Base-by-base conservation (phyloP, 1,140 invertebrate genomes). In the Listronotus oregonensis region DNA sequence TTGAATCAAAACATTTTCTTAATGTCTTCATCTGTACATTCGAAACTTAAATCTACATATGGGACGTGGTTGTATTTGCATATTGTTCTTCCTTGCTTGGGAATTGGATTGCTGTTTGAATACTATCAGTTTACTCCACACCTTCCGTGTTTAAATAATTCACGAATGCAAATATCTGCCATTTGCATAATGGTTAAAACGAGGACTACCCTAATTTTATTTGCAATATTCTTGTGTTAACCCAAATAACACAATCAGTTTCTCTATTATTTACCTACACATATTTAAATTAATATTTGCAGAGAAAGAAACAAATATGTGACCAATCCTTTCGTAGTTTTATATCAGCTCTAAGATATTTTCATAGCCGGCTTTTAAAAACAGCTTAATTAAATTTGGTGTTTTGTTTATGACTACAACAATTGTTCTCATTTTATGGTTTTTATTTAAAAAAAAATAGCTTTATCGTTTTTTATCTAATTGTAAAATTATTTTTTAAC, bases 61-160 rank as follows among this genome's bases (percentile, higher is more conserved):
- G 39, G 61, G 50, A 55, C 61, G 61, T 14, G 52, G 42, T 55
- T 18, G 50, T 8, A 63, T 63, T 63, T 63, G 61, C 61, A 54
- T 55, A 21, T 51, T 18, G 46, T 61, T 51, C 47, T 61, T 61
- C 58, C 58, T n/a, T n/a, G n/a, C 58, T 61, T 61, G 58, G 58
- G 47, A 61, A 61, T 51, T 51, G 47, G 58, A 61, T 51, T 61
- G 58, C 32, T n/a, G n/a, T n/a, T 50, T 21, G 47, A 51, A 61
- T 47, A 37, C 34, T 2, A 37, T 37, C 34, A 37, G 34, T 37
- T 37, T 37, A 15, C 32, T 61, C 46, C 58, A 61, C 58, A 61
- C 58, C 58, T 61, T 61, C 58, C 47, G 46, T 42, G 58, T 61
- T 51, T 61, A 61, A 61, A 61, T 61, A 61, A 61, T 61, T 61